Conservation (phyloP, 2,797 vertebrate genomes). For the Euthynnus affinis region DNA sequence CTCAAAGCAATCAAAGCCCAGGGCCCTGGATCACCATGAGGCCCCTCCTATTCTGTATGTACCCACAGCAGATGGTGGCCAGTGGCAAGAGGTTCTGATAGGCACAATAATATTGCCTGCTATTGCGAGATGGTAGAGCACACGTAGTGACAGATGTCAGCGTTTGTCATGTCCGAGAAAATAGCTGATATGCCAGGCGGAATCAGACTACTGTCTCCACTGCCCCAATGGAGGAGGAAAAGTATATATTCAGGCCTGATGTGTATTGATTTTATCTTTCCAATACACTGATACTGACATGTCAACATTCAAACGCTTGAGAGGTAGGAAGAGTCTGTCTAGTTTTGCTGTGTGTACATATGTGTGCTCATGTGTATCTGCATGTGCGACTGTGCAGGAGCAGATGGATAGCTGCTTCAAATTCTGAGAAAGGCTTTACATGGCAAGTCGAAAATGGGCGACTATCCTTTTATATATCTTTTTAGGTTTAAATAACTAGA, state of each 20-base stretch:
- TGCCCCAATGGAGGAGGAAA: constrained; percentile 6
- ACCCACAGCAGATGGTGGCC: constrained; percentile 68
- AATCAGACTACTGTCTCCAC: constrained; percentile 29
- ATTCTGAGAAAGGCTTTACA: constrained; percentile 22
- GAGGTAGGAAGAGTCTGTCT: neutral
- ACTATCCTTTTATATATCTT: constrained; percentile 3
- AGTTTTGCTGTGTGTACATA: neutral
- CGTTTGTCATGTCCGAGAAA: constrained; percentile 44
- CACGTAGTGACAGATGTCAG: constrained; percentile 63
- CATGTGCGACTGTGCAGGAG: constrained; percentile 11
- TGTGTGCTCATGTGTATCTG: constrained; percentile 16
- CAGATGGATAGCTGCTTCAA: constrained; percentile 31
- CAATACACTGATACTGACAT: constrained; percentile 34
- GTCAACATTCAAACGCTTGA: constrained; percentile 46
- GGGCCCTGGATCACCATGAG: constrained; percentile 45
- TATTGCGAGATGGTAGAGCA: constrained; percentile 25
- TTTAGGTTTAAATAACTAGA: neutral
- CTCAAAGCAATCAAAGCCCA: constrained; percentile 64
- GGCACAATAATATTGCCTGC: constrained; percentile 37
- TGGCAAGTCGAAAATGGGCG: constrained; percentile 21
- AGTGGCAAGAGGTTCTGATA: constrained; percentile 47
- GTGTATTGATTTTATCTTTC: constrained; percentile 50
- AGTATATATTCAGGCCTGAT: constrained; percentile 40
- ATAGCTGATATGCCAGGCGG: constrained; percentile 34
- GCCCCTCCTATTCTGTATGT: constrained; percentile 41